Base-by-base conservation (phyloP, 2,113 vertebrate species). In the Lophotis ruficrista region DNA sequence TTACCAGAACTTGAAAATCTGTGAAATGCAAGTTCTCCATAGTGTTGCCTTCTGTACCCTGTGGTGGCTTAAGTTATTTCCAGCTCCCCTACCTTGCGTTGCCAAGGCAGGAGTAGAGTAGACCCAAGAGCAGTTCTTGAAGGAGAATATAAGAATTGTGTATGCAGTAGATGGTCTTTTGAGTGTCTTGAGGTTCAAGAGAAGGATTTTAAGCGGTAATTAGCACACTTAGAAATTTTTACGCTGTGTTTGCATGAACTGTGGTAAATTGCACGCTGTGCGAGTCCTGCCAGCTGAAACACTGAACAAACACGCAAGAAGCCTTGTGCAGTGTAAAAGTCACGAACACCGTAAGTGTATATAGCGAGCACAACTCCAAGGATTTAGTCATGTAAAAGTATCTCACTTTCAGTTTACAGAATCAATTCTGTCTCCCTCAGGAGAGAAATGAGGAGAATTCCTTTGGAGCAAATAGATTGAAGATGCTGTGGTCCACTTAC, bases 341-440 rank as follows among this genome's bases (percentile, higher is more conserved):
- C 37, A 68, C 1, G 2, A 64, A 27, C 45, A n/a, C 2, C 1
- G 0, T 35, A 48, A 65, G 57, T 31, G 35, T 72, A 16, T 70
- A 25, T 1, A 69, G 54, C 41, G 33, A 70, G 72, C 24, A 57
- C 62, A 77, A 6, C 58, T 61, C 0, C 0, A n/a, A 73, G 75
- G 25, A 17, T 86, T 88, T 83, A 17, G 77, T 89, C 5, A 1
- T 60, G 57, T 65, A 12, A 28, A 30, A 50, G 47, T 7, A 35
- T 50, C 53, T 53, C 28, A 9, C 28, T 80, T 86, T 12, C 27
- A 41, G 17, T 79, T 85, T 47, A 38, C 20, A 72, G 30, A 57
- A 64, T 68, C 0, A 0, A 27, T 89, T 47, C 50, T 2, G 33
- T 22, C 21, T 83, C 38, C 25, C 43, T 90, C 22, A 41, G 41